phyloP scores from a whole-genome alignment of 2,113 vertebrate species.

The Phocoena sinus region DNA sequence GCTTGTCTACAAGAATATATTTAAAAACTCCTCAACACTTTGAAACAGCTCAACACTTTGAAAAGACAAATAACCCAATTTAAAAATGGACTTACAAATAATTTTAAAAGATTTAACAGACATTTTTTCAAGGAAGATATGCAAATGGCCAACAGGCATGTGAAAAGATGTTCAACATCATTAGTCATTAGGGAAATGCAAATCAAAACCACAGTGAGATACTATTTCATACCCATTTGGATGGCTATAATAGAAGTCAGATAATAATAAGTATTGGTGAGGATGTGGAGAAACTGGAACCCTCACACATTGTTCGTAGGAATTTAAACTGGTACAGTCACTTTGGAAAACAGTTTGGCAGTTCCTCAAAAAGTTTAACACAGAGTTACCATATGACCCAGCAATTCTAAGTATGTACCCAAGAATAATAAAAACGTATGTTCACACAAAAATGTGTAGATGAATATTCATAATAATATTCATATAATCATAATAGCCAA shows the following conservation, averaged over 20 bases:
- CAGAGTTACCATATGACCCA: not conserved
- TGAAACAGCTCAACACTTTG: not conserved
- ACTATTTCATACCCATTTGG: not conserved
- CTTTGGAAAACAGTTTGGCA: not conserved
- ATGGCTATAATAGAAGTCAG: not conserved
- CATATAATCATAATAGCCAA: not conserved
- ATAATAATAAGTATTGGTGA: not conserved
- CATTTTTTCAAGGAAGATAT: not conserved
- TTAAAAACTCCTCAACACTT: not conserved
- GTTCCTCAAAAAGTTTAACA: not conserved
- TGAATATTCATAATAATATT: not conserved
- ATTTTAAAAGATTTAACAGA: not conserved
- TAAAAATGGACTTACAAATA: not conserved
- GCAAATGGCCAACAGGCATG: not conserved
- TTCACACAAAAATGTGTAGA: not conserved
- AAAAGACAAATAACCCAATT: not conserved
- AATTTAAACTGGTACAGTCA: not conserved
- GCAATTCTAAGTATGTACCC: not conserved
- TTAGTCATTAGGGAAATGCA: not conserved
- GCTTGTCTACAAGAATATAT: not conserved
- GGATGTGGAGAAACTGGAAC: not conserved
- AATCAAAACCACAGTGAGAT: not conserved
- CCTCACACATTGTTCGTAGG: not conserved
- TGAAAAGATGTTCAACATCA: not conserved
- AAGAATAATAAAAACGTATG: not conserved